Evolutionary conservation across 2,797 vertebrate genomes (phyloP).

Genomic region (Anolis apletophallus): DNA sequence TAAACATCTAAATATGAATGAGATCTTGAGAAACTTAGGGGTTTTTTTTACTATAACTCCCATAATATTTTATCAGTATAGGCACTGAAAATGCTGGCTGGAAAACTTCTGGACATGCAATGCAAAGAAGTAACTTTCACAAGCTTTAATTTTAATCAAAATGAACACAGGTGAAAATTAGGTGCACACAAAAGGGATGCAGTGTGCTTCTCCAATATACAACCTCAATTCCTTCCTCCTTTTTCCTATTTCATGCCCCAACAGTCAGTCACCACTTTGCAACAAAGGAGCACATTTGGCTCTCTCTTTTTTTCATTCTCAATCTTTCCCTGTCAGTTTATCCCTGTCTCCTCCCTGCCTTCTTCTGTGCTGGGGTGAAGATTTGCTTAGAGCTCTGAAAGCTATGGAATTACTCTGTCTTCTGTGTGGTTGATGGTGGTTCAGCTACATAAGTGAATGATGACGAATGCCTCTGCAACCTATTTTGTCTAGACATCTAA

Average conservation of each 20-base stretch:
- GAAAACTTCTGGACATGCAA: too few relatives aligned
- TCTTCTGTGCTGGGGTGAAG: too few relatives aligned
- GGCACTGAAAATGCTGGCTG: too few relatives aligned
- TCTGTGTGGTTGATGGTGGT: not conserved
- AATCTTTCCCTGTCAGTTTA: too few relatives aligned
- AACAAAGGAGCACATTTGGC: not conserved
- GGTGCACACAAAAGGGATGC: not conserved
- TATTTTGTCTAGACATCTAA: not conserved
- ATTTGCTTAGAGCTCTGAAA: too few relatives aligned
- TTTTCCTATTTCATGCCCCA: not conserved
- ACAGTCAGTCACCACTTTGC: not conserved
- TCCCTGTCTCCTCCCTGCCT: too few relatives aligned
- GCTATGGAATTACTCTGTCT: not conserved
- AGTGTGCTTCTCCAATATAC: not conserved
- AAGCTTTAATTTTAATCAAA: constrained; percentile 26
- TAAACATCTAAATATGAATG: constrained; percentile 36
- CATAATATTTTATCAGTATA: too few relatives aligned
- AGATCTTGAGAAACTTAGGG: too few relatives aligned
- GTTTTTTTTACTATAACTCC: too few relatives aligned
- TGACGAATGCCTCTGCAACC: not conserved
- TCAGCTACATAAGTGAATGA: not conserved
- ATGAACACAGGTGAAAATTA: constrained; percentile 45
- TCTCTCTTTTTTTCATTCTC: too few relatives aligned
- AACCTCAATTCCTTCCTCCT: not conserved
- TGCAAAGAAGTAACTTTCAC: too few relatives aligned